Conservation (phyloP, 30 jellyfish, hydroid and myxozoan genomes). For the Rhopilema esculentum region DNA sequence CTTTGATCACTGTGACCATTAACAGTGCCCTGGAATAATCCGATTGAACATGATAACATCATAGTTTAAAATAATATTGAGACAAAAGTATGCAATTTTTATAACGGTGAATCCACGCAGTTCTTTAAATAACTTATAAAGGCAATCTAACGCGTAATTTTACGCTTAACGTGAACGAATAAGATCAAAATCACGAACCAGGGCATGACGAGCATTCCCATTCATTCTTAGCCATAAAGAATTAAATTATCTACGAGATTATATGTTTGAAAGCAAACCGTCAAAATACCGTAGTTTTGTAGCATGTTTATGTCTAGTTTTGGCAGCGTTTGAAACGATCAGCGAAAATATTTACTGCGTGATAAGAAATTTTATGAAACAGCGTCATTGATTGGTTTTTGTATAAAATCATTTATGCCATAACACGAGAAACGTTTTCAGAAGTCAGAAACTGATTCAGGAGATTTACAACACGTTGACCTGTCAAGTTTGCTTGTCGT, state of each 20-base stretch:
- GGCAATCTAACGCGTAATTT: no score
- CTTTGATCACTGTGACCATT: constrained; percentile 80
- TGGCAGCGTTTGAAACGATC: not conserved
- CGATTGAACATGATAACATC: not conserved
- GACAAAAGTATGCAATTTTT: not conserved
- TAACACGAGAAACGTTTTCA: not conserved
- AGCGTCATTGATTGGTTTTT: no score
- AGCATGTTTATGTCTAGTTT: not conserved
- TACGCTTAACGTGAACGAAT: no score
- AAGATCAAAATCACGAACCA: no score
- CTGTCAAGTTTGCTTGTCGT: no score
- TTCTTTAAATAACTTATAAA: no score
- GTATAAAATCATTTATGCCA: not conserved
- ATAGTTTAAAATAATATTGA: not conserved
- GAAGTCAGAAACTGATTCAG: no score
- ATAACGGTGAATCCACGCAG: no score
- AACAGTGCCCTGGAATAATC: constrained; percentile 78
- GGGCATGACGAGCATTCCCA: no score
- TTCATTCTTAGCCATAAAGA: no score
- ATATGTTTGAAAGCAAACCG: not conserved
- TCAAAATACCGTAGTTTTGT: not conserved
- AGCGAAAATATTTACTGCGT: not conserved
- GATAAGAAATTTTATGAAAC: not conserved
- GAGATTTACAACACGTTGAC: no score
- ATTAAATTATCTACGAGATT: not conserved